Base-by-base conservation (phyloP, 1,140 invertebrate genomes). In the Asbolus verrucosus region DNA sequence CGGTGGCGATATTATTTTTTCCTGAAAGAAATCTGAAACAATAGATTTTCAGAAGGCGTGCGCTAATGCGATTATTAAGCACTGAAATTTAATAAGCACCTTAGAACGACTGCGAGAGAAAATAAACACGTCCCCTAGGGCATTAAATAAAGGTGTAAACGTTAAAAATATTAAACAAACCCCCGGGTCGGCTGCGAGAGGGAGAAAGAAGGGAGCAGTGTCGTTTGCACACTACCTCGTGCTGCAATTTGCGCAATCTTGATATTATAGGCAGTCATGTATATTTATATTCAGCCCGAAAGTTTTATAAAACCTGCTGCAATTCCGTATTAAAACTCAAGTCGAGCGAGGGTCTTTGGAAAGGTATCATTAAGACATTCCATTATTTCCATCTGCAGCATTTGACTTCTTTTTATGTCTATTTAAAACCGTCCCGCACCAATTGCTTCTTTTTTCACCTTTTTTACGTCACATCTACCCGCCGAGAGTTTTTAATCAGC, bases 381-480 rank as follows among this genome's bases (percentile, higher is more conserved):
- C 78, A 79, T 79, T 79, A 79, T 77, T 77, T 74, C 75, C 77
- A 79, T 79, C 78, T 79, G 78, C 62, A 78, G 73, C 76, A 24
- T 75, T 75, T 74, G 69, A 74, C 63, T 77, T 72, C 73, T 71
- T 75, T 77, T 77, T 73, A 73, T 68, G 69, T 67, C 67, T 70
- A 74, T 75, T 72, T 74, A 61, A 71, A 72, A 68, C 66, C 43
- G 54, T 43, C 54, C 50, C 66, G 13, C 27, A 69, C 68, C 68
- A 21, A 43, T 39, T 46, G 13, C 41, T 54, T 18, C 33, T 46
- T 41, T 62, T 61, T 62, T 50, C 33, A 70, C 68, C 68, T 65
- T 70, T 65, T 36, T 36, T n/a, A 30, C 9, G 27, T 30, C 27
- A 30, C 27, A 30, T 30, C 27, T 30, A 30, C 54, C 63, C 43